Percentiles rank a stretch among this genome's conserved stretches.
phyloP scores from a whole-genome alignment of 2,888 invertebrate species.

The Steinernema carpocapsae region DNA sequence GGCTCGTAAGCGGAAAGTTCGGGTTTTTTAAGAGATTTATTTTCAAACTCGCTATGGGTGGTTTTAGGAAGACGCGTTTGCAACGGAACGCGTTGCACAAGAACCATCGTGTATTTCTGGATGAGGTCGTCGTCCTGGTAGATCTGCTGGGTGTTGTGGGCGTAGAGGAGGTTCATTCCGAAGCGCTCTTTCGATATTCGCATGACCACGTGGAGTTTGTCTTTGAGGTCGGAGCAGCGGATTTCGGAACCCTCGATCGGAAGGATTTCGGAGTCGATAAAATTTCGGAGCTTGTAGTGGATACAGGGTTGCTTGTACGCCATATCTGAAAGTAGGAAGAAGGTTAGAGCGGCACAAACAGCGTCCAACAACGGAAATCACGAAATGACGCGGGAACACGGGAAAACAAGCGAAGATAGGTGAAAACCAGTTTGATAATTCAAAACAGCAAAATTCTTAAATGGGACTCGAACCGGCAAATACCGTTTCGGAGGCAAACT shows the following conservation, averaged over 20 bases:
- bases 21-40: not conserved
- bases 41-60: not conserved
- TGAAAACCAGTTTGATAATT: too few species aligned
- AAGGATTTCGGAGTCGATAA: not conserved
- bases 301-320: too few species aligned
- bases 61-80: too few species aligned
- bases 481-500: too few species aligned
- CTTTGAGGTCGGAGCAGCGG: not conserved
- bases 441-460: too few species aligned
- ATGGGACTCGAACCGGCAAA: too few species aligned
- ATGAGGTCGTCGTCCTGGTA: not conserved
- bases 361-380: too few species aligned
- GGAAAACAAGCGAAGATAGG: too few species aligned
- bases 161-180: not conserved
- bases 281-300: conserved; percentile 1
- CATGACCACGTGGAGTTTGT: not conserved
- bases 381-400: too few species aligned
- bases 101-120: not conserved
- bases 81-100: too few species aligned
- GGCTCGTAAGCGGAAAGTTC: not conserved
- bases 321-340: too few species aligned
- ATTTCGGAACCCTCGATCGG: not conserved
- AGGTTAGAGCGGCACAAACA: too few species aligned
- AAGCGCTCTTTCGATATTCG: not conserved
- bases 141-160: not conserved